Conservation (phyloP, 2,888 invertebrate genomes). For the Acholoe squamosa region DNA sequence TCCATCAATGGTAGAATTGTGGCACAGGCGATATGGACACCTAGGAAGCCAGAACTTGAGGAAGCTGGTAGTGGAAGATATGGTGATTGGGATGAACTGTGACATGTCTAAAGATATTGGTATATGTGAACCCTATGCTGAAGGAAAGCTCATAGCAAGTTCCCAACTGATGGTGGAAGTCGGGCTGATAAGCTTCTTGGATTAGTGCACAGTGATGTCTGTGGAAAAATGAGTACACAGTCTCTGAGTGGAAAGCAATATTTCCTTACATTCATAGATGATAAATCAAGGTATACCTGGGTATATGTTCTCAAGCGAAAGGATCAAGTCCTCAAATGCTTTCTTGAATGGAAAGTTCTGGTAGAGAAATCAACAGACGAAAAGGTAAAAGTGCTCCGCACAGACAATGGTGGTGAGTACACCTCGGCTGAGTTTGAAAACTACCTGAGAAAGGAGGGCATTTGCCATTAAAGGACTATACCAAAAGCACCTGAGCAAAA, state of each 20-base stretch:
- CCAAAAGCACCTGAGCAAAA: slow-evolving; percentile 80
- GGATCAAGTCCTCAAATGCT: slow-evolving; percentile 35
- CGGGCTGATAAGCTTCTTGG: too few relatives aligned
- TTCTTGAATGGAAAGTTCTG: neutral
- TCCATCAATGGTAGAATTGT: slow-evolving; percentile 30
- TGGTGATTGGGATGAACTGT: slow-evolving; percentile 47
- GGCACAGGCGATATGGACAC: slow-evolving; percentile 60
- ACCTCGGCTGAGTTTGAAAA: neutral
- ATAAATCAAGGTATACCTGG: slow-evolving; percentile 36
- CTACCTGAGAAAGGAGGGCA: slow-evolving; percentile 7
- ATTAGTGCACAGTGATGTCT: too few relatives aligned
- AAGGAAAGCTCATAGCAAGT: slow-evolving; percentile 44
- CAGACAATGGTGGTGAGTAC: too few relatives aligned
- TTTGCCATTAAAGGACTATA: slow-evolving; percentile 68
- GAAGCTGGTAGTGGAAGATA: too few relatives aligned
- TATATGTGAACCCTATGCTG: slow-evolving; percentile 61
- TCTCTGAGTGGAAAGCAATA: slow-evolving; percentile 10
- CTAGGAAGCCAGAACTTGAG: too few relatives aligned
- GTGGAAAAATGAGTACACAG: neutral
- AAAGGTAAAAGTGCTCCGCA: slow-evolving; percentile 60
- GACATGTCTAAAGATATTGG: too few relatives aligned
- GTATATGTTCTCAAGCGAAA: slow-evolving; percentile 50
- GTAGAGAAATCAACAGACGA: neutral
- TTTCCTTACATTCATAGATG: slow-evolving; percentile 60
- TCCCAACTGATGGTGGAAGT: slow-evolving; percentile 35